A percentile compares a stretch with the other conserved stretches of the same genome.
phyloP scores from a whole-genome alignment of 2,888 invertebrate species.

The Drosophila koepferae region DNA sequence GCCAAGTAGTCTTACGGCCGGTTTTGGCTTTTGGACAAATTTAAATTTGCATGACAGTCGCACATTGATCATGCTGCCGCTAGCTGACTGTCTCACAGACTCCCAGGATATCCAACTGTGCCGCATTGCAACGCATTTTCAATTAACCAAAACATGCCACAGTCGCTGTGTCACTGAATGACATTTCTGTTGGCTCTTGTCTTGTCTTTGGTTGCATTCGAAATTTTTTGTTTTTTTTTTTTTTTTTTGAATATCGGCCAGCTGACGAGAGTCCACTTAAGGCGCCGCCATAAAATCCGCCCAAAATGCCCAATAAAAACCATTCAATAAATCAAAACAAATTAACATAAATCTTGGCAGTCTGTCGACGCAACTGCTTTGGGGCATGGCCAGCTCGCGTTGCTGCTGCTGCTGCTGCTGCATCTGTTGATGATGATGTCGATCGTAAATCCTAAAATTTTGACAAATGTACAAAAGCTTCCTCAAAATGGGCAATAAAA shows the following conservation, averaged over 20 bases:
- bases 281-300: slow-evolving; percentile 53
- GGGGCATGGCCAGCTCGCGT: slow-evolving; percentile 2
- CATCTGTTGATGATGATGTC: slow-evolving; percentile 76
- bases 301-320: slow-evolving; percentile 76
- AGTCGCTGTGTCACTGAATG: slow-evolving; percentile 40
- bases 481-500: slow-evolving; percentile 77
- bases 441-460: slow-evolving; percentile 79
- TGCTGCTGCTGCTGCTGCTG: slow-evolving; percentile 17
- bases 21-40: slow-evolving; percentile 67
- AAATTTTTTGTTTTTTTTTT: slow-evolving; percentile 6
- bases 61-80: slow-evolving; percentile 71
- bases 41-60: slow-evolving; percentile 82
- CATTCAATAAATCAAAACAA: slow-evolving; percentile 82
- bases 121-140: slow-evolving; percentile 74
- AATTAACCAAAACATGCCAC: slow-evolving; percentile 76
- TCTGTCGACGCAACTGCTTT: slow-evolving; percentile 63
- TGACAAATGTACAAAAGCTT: slow-evolving; percentile 78
- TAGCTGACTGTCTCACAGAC: slow-evolving; percentile 22
- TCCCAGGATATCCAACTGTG: slow-evolving; percentile 72
- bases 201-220: background rate
- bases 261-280: slow-evolving; percentile 56
- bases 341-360: slow-evolving; percentile 76
- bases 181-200: slow-evolving; percentile 49
- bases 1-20: slow-evolving; percentile 17
- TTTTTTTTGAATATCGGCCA: slow-evolving; percentile 53